A percentile compares a stretch with the other conserved stretches of the same genome.
These are phyloP conservation scores for Cheilosia soror DNA, from an alignment of 2,888 invertebrate genomes.

Conservation along the genomic window DNA sequence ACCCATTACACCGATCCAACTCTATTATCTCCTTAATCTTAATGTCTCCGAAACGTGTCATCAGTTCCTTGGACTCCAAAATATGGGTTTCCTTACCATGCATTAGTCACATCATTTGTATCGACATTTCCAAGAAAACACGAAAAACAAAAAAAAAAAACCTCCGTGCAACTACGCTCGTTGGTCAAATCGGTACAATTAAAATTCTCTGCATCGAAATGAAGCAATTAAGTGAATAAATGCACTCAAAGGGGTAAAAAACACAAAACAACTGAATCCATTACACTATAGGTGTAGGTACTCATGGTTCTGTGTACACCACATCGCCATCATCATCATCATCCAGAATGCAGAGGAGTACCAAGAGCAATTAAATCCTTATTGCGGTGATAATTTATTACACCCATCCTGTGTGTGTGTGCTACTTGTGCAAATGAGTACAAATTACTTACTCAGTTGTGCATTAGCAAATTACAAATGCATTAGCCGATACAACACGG, in stretches of 20 bases:
- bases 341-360: conserved; percentile 4
- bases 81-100: conserved; percentile 10
- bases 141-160: neutral
- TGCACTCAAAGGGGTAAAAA: conserved; percentile 9
- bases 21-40: neutral
- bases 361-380: conserved; percentile 70
- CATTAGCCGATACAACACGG: conserved; percentile 55
- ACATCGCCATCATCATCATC: conserved; percentile 27
- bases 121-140: conserved; percentile 18
- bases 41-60: conserved; percentile 12
- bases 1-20: neutral
- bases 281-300: conserved; percentile 40
- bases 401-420: conserved; percentile 24
- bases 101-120: conserved; percentile 53
- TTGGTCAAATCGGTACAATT: conserved; percentile 51
- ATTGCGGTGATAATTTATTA: conserved; percentile 66
- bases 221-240: conserved; percentile 68
- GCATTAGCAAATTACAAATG: conserved; percentile 74
- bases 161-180: conserved; percentile 4
- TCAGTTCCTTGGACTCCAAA: conserved; percentile 6
- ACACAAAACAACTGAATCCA: conserved; percentile 45
- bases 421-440: conserved; percentile 59
- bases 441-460: conserved; percentile 70
- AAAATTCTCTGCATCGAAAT: conserved; percentile 68
- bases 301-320: conserved; percentile 17